Conservation (phyloP, 2,113 vertebrate genomes). For the Tyrannus savana region DNA sequence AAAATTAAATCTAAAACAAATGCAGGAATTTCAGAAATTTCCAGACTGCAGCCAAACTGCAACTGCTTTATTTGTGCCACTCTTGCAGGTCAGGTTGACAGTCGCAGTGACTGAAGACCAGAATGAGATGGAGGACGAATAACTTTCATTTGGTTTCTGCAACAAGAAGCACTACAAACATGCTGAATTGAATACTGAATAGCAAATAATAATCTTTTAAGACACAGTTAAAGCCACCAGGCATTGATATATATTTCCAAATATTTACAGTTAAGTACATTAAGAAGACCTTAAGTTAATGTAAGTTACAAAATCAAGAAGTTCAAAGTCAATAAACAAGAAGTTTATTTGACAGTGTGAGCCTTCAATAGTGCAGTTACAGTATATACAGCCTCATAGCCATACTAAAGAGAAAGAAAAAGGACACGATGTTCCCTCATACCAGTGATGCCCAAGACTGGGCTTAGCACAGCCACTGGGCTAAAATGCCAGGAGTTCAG, state of each 20-base stretch:
- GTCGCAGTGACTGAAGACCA: background rate
- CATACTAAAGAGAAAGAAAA: background rate
- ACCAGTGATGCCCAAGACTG: background rate
- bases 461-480: rapidly evolving
- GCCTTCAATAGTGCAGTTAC: background rate
- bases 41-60: background rate
- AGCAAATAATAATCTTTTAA: background rate
- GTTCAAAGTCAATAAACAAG: background rate
- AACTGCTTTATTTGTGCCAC: background rate
- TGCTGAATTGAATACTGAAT: background rate
- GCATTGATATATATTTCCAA: background rate
- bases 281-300: background rate
- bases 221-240: background rate
- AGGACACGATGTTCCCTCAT: background rate
- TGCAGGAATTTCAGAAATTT: background rate
- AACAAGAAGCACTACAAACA: background rate
- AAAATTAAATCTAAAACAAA: background rate
- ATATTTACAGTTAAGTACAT: background rate
- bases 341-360: background rate
- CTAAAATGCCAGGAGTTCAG: background rate
- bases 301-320: background rate
- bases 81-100: background rate
- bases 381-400: background rate
- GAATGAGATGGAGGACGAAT: background rate
- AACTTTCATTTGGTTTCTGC: background rate